Base-by-base conservation (phyloP, 53 echinoderm and acorn worm genomes). In the Astropecten irregularis region DNA sequence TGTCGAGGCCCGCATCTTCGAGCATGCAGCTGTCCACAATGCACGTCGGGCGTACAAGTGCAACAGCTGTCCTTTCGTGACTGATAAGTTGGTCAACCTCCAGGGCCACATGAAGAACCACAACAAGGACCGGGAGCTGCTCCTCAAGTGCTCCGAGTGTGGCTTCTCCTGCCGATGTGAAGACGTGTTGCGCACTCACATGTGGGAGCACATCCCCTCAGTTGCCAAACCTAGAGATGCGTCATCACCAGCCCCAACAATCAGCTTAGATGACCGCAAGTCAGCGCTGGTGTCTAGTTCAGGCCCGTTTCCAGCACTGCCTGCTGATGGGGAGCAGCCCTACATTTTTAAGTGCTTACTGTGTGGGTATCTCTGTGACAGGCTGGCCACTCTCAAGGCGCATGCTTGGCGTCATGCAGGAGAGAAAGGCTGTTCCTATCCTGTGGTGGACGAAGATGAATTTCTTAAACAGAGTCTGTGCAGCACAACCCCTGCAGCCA, bases 331-430 rank as follows among this genome's bases (percentile, higher is more conserved):
- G n/a, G 84, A 46, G 28, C 76, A 60, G 58, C 66, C 48, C 3
- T 53, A 71, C 29, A 56, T 94, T 14, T 96, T 89, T 47, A 96
- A 96, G 77, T 96, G 97, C 52, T 50, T 91, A n/a, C 88, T 96
- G 4, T 96, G 97, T 71, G 90, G 90, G 3, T 96, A 96, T 66
- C 82, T 89, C 3, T 96, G 97, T 82, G 93, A 94, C 82, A 96
- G 94, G 72, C 77, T 96, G 47, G 91, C 89, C 31, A 96, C 97
- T 16, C 82, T 96, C 32, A 96, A 96, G 66, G 87, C 93, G 10
- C 97, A 96, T 76, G 91, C 92, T 10, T 96, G 97, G 97, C 86
- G 94, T 55, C 97, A 96, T 86, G 93, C 97, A 40, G 97, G 97
- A 13, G 94, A 96, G 56, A 86, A 83, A 55, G 91, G 86, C 18